phyloP scores from a whole-genome alignment of 2,113 vertebrate species.

The Glareola pratincola region DNA sequence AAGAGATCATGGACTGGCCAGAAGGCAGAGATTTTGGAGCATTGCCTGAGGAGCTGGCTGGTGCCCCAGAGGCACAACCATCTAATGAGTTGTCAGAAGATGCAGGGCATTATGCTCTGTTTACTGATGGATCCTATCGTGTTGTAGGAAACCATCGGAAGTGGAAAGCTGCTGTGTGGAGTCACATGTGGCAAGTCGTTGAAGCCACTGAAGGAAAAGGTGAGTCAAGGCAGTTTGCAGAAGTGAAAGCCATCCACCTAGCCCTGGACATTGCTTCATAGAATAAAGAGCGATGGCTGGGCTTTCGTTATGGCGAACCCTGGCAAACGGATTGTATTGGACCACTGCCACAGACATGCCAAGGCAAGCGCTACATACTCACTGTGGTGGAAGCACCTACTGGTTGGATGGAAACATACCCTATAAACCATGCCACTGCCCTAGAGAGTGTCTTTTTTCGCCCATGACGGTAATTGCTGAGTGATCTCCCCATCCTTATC shows the following conservation, averaged over 20 bases:
- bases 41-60: not conserved
- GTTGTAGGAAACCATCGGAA: not conserved
- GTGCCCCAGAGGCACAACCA: not conserved
- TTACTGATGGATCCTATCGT: not conserved
- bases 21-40: not conserved
- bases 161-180: not conserved
- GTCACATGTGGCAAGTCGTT: accelerated
- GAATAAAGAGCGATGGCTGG: not conserved
- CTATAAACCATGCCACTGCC: not conserved
- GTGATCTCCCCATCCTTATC: not conserved
- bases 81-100: not conserved
- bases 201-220: not conserved
- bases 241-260: not conserved
- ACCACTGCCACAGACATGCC: not conserved
- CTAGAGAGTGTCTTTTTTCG: not conserved
- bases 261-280: not conserved
- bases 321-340: not conserved
- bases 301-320: not conserved
- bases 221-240: not conserved
- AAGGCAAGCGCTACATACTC: not conserved
- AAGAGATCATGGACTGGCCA: not conserved
- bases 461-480: accelerated
- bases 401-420: not conserved
- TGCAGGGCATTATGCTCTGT: not conserved
- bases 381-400: not conserved